Base-by-base conservation (phyloP, 2,888 invertebrate genomes). In the Platynereis dumerilii region DNA sequence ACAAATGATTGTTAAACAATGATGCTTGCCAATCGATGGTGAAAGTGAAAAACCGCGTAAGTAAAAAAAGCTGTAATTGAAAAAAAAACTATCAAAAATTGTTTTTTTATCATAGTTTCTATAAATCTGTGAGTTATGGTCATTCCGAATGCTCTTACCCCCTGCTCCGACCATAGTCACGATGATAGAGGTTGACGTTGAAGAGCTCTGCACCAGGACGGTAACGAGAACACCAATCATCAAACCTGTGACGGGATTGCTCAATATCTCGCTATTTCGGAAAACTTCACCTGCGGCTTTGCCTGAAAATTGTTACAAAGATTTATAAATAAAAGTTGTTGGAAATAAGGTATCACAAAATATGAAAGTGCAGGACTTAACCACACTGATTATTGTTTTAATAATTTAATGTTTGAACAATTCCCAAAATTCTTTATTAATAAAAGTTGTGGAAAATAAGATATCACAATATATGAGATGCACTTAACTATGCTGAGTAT, bases 171-270 rank as follows among this genome's bases (percentile, higher is more conserved):
- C 72, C 66, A 72, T 66, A 48, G 70, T 68, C 34, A 72, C 70
- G 12, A 72, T 56, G 29, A 72, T 69, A 22, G 70, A 69, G 0
- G 86, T 86, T 15, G 85, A 82, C 0, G 86, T 86, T 24, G 83
- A 83, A 0, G 85, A 85, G 45, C 82, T 82, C 71, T 86, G 86
- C 1, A 86, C 82, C 24, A 86, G 70, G 3, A 85, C 85, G 2
- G 86, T 86, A n/a, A 80, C 82, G 65, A 86, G 72, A 34, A 86
- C 82, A 2, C 87, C 87, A 26, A 86, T 84, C 80, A 87, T 86
- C 22, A 86, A 75, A 0, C 86, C 85, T 2, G 83, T 82, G 0
- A 86, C 73, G 0, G 86, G 86, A 73, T 86, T 86, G 26, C 39
- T 57, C 20, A 86, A 72, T 17, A 85, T 71, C 56, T 79, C 75